These are phyloP conservation scores for Australoheros facetus DNA, from an alignment of 2,797 vertebrate species.

Conservation along the genomic window DNA sequence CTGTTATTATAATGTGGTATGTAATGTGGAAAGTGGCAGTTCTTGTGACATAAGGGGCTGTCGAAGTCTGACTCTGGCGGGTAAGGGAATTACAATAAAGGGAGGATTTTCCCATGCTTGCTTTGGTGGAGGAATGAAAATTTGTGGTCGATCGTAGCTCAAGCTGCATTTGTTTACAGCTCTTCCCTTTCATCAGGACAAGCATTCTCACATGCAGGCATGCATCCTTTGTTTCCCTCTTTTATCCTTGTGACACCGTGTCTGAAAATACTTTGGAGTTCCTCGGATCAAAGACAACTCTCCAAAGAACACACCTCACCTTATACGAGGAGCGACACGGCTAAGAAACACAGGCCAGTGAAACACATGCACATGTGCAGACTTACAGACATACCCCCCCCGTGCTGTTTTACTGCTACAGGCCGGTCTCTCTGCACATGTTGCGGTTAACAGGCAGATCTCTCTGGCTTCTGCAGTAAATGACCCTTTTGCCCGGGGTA, in stretches of 20 bases:
- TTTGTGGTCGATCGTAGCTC: slow-evolving; percentile 12
- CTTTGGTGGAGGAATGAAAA: background rate
- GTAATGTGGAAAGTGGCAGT: slow-evolving; percentile 35
- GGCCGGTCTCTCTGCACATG: slow-evolving; percentile 39
- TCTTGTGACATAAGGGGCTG: slow-evolving; percentile 31
- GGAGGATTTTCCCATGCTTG: slow-evolving; percentile 40
- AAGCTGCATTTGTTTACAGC: slow-evolving; percentile 61
- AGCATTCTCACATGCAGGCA: slow-evolving; percentile 5
- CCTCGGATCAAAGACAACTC: slow-evolving; percentile 30
- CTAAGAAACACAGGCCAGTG: slow-evolving; percentile 25
- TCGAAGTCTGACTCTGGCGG: slow-evolving; percentile 5
- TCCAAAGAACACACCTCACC: slow-evolving; percentile 5
- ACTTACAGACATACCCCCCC: slow-evolving; percentile 35
- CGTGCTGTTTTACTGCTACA: slow-evolving; percentile 46
- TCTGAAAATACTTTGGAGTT: slow-evolving; percentile 34
- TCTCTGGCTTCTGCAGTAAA: slow-evolving; percentile 35
- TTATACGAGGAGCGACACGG: slow-evolving; percentile 34
- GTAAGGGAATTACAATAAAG: slow-evolving; percentile 11
- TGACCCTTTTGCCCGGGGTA: slow-evolving; percentile 42
- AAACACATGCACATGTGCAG: slow-evolving; percentile 22
- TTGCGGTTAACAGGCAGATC: slow-evolving; percentile 53
- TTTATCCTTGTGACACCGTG: slow-evolving; percentile 5
- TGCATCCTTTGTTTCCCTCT: slow-evolving; percentile 16
- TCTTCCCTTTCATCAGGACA: slow-evolving; percentile 51
- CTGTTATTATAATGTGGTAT: slow-evolving; percentile 34